Evolutionary conservation across 2,888 invertebrate species (phyloP).

Genomic region (Heliconius cydno): DNA sequence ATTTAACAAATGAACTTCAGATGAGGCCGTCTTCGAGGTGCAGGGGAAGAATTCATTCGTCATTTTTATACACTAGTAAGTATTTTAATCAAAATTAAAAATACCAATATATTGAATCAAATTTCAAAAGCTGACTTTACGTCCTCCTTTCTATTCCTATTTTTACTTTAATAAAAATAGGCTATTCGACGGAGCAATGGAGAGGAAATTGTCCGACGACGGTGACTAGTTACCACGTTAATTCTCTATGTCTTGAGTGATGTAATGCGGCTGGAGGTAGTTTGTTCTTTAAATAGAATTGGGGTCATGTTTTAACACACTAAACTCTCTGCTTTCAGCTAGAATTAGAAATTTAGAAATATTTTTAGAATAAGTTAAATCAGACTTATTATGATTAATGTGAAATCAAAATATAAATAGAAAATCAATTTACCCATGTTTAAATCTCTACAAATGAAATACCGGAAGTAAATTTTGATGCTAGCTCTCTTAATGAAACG

Average conservation of each 20-base stretch:
- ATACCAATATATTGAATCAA: background rate
- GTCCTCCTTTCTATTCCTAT: background rate
- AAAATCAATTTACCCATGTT: background rate
- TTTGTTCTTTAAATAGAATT: background rate
- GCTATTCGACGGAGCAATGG: background rate
- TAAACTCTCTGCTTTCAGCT: background rate
- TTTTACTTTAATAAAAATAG: conserved; percentile 9
- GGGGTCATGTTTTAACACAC: no score
- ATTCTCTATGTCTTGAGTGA: background rate
- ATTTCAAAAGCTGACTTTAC: background rate
- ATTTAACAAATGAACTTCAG: no score
- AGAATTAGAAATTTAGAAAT: no score
- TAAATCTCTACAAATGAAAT: background rate
- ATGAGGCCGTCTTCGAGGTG: no score
- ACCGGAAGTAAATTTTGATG: background rate
- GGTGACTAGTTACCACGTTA: conserved; percentile 7
- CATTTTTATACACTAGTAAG: background rate
- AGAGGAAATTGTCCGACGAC: conserved; percentile 21
- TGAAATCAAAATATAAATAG: background rate
- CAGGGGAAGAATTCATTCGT: no score
- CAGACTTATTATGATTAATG: no score
- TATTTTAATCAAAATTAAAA: background rate
- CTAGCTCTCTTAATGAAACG: conserved; percentile 15
- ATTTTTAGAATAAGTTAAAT: no score
- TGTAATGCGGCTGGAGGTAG: background rate